These are phyloP conservation scores for Carassius gibelio DNA, from an alignment of 2,113 vertebrate species.

Conservation along the genomic window DNA sequence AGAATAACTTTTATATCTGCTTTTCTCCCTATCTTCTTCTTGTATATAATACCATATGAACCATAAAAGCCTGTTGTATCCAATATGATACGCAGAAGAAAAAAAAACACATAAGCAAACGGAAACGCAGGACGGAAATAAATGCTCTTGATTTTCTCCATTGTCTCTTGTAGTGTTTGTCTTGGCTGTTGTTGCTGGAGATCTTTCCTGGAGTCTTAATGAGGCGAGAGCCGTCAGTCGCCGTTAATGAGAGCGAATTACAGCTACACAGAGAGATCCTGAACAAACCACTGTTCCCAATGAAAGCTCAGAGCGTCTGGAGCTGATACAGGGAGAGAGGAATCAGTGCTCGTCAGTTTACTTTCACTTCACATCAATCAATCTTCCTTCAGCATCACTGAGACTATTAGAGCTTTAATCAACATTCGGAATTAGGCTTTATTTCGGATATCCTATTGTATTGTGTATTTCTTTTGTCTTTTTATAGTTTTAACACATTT, in stretches of 20 bases:
- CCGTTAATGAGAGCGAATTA: neutral
- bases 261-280: neutral
- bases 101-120: no score
- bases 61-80: neutral
- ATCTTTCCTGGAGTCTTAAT: neutral
- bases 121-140: constrained; percentile 54
- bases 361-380: no score
- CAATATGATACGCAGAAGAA: neutral
- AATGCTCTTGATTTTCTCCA: constrained; percentile 60
- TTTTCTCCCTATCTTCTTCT: no score
- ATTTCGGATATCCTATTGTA: no score
- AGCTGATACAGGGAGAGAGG: neutral
- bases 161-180: neutral
- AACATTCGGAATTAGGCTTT: no score
- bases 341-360: neutral
- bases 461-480: no score
- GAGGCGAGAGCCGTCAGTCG: neutral
- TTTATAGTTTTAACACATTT: no score
- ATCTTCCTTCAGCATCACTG: no score
- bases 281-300: neutral
- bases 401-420: no score
- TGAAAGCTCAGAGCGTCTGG: neutral
- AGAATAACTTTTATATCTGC: no score
- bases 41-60: neutral
- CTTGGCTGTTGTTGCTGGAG: constrained; percentile 12